Evolutionary conservation across 1,140 invertebrate genomes (phyloP), one percentile per base, ranked within the genome.

Genomic region (Mya arenaria): DNA sequence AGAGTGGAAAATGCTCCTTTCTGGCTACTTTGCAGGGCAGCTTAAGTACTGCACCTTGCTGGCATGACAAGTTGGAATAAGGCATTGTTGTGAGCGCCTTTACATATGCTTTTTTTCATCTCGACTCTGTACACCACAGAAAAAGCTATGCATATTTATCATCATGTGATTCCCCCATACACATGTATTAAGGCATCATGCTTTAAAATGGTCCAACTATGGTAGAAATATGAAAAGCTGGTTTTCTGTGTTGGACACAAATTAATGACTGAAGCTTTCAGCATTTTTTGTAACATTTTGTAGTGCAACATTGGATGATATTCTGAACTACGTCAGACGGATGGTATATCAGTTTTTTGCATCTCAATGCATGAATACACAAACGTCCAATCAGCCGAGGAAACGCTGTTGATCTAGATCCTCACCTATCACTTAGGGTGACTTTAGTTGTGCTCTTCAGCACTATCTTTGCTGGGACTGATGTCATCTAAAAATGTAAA

Each of bases 361-460:
- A 37, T 36, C 63, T 28, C 17, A 28, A 23, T 17, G 15, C n/a
- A 23, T 23, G 30, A 19, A 62, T 34, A 23, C 30, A 19, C 23
- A 62, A 1, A 28, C 19, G 19, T 62, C 32, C 58, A 62, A 62
- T 34, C 32, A 28, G 15, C 1, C 23, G 30, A 17, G 1, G 10
- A n/a, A 48, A 48, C 44, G n/a, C 10, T 13, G n/a, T 13, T 30
- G 23, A 23, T 55, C 28, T 39, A 17, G 36, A 28, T 68, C 81
- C 90, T 89, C 89, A 92, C 89, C 91, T 89, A 85, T 92, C 91
- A 89, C 90, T 91, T 10, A 92, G 80, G 0, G 91, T 91, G 87
- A 91, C 90, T 84, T 89, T 91, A 44, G 90, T 92, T 52, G 90
- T 90, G 86, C 91, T 92, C 79, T 91, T 91, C n/a, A 92, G 88